phyloP scores from a whole-genome alignment of 2,113 vertebrate species.

The Pardalotus punctatus region DNA sequence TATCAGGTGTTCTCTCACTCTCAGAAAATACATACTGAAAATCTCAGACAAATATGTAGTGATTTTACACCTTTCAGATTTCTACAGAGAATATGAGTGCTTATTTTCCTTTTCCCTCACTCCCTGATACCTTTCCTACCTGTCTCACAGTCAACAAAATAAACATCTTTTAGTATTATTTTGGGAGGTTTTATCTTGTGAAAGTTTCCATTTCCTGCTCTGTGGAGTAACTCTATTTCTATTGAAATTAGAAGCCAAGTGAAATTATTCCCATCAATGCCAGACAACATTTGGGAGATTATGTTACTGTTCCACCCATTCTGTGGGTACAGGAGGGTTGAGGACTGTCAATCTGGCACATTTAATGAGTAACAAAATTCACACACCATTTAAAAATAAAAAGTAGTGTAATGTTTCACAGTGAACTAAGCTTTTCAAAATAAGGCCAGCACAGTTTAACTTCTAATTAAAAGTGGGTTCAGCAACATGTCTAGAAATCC shows the following conservation, averaged over 20 bases:
- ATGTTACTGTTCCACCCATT: background rate
- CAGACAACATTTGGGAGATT: conserved; percentile 22
- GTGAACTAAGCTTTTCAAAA: background rate
- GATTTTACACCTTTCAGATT: background rate
- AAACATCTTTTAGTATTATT: background rate
- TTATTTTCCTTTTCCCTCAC: background rate
- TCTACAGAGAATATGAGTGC: background rate
- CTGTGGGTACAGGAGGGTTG: conserved; percentile 3
- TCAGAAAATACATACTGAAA: background rate
- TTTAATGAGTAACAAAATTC: conserved; percentile 8
- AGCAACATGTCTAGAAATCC: background rate
- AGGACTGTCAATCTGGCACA: conserved; percentile 17
- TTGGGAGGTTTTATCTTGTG: background rate
- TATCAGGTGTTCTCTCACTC: background rate
- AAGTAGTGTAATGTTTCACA: background rate
- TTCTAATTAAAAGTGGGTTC: background rate
- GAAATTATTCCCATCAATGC: conserved; percentile 12
- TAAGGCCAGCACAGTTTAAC: background rate
- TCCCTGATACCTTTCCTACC: background rate
- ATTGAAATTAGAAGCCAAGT: conserved; percentile 23
- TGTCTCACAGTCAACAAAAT: background rate
- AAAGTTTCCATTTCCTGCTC: conserved; percentile 4
- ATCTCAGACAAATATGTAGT: background rate
- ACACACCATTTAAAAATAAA: background rate
- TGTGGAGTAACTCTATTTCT: background rate